Evolutionary conservation across 1,140 invertebrate species (phyloP).

Genomic region (Dreissena rostriformis): DNA sequence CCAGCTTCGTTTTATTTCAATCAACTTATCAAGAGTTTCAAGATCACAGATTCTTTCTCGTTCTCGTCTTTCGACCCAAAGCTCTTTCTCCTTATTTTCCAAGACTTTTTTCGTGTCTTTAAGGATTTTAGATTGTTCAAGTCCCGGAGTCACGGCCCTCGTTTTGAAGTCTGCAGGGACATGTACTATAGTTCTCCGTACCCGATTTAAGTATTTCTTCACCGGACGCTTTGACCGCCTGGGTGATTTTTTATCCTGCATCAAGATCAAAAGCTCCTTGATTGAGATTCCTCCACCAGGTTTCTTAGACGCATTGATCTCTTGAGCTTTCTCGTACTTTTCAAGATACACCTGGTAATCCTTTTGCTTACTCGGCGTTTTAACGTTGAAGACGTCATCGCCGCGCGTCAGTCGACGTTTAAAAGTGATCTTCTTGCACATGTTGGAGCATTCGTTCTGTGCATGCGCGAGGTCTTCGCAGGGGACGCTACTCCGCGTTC

Average conservation of each 20-base stretch:
- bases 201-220: neutral
- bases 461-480: neutral
- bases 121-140: no score
- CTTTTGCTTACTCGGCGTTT: conserved; percentile 42
- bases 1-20: conserved; percentile 9
- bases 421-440: conserved; percentile 40
- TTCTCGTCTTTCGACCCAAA: neutral
- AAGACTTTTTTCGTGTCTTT: neutral
- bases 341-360: conserved; percentile 4
- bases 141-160: neutral
- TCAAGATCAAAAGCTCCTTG: neutral
- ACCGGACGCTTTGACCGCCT: neutral
- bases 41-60: neutral
- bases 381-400: conserved; percentile 40
- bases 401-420: conserved; percentile 19
- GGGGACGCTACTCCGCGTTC: neutral
- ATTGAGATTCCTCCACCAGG: neutral
- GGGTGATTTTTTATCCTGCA: neutral
- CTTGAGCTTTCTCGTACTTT: neutral
- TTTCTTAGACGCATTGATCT: neutral
- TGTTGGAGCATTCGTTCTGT: conserved; percentile 30
- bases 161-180: conserved; percentile 24
- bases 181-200: conserved; percentile 19
- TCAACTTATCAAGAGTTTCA: neutral
- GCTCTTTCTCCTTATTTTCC: neutral